Percentiles rank a stretch among this genome's conserved stretches.
These are phyloP conservation scores for Eupithecia vulgata DNA, from an alignment of 2,888 invertebrate species.

Conservation along the genomic window DNA sequence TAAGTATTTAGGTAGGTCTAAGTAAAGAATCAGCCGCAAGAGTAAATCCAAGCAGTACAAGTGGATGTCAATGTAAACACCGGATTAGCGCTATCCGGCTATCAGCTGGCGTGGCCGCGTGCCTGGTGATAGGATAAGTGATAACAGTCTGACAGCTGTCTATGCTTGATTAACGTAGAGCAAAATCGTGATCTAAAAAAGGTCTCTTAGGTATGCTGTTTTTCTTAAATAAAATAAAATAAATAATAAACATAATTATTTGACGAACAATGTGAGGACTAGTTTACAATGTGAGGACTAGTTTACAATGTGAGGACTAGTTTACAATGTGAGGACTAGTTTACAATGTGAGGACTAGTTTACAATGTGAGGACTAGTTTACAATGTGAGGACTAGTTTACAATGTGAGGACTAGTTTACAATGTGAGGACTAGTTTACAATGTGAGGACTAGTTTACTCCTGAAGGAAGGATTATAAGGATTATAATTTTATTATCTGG, in stretches of 20 bases:
- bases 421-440: too few relatives aligned
- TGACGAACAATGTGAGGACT: too few relatives aligned
- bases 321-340: too few relatives aligned
- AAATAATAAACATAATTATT: background rate
- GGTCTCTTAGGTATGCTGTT: background rate
- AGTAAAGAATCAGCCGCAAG: background rate
- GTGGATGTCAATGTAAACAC: constrained; percentile 25
- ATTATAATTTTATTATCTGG: too few relatives aligned
- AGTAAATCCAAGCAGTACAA: background rate
- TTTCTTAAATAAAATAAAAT: background rate
- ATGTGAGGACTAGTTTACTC: too few relatives aligned
- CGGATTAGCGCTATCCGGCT: constrained; percentile 18
- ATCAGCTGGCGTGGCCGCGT: constrained; percentile 1
- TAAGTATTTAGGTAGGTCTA: background rate
- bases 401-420: too few relatives aligned
- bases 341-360: too few relatives aligned
- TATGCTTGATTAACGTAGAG: background rate
- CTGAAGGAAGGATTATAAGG: too few relatives aligned
- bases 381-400: too few relatives aligned
- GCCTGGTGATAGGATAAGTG: background rate
- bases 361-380: too few relatives aligned
- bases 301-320: too few relatives aligned
- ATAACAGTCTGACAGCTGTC: background rate
- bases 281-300: too few relatives aligned
- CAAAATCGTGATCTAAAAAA: background rate